Evolutionary conservation across 1,140 invertebrate genomes (phyloP).

Genomic region (Colletes gigas): DNA sequence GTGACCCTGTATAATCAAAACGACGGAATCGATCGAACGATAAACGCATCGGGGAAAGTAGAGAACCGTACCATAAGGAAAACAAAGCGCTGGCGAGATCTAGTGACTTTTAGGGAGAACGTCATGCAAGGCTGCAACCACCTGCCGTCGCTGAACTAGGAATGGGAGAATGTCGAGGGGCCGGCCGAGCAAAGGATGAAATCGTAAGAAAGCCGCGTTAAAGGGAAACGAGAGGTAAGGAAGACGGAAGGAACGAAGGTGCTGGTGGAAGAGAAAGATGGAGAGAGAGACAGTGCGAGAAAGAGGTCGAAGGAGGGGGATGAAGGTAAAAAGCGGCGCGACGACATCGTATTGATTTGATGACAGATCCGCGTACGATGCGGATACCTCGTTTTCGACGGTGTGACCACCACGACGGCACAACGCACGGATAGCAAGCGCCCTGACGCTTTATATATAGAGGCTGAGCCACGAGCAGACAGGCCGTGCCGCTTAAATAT

Average conservation of each 20-base stretch:
- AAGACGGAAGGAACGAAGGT: not conserved
- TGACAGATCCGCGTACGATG: constrained; percentile 64
- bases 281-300: constrained; percentile 11
- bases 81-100: constrained; percentile 18
- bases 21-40: not conserved
- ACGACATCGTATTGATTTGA: constrained; percentile 69
- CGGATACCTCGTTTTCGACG: constrained; percentile 42
- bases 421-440: constrained; percentile 56
- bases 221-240: not conserved
- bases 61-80: not conserved
- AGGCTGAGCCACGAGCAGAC: constrained; percentile 69
- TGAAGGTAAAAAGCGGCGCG: constrained; percentile 57
- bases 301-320: constrained; percentile 24
- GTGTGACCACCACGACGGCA: constrained; percentile 27
- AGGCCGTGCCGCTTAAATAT: constrained; percentile 74
- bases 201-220: not conserved
- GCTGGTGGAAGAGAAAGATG: not conserved
- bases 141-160: constrained; percentile 56
- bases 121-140: constrained; percentile 56
- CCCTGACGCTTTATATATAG: constrained; percentile 75
- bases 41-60: not conserved
- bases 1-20: too few species aligned
- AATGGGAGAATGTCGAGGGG: not conserved
- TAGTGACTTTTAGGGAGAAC: constrained; percentile 55
- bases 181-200: not conserved